Conservation (phyloP, 2,888 invertebrate genomes). For the Apodemia hepburni region DNA sequence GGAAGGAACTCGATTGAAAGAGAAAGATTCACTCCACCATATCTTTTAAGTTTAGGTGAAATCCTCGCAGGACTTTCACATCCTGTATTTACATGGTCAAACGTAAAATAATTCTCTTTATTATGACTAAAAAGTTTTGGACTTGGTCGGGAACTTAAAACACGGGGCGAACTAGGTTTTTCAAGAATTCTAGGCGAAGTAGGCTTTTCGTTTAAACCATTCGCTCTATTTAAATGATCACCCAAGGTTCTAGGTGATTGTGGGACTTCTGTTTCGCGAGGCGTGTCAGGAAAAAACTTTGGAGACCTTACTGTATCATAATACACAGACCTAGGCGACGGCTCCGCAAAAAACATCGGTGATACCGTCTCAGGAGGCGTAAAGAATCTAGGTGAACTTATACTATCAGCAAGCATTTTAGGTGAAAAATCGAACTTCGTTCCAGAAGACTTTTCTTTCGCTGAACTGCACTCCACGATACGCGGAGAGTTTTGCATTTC, state of each 20-base stretch:
- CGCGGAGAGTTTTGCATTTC: slow-evolving; percentile 71
- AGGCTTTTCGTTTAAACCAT: slow-evolving; percentile 58
- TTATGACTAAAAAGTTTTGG: slow-evolving; percentile 66
- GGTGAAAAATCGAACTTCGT: slow-evolving; percentile 72
- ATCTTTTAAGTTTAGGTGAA: slow-evolving; percentile 57
- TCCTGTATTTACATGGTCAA: slow-evolving; percentile 48
- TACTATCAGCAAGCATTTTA: slow-evolving; percentile 56
- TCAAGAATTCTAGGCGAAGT: slow-evolving; percentile 46
- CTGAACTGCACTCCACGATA: slow-evolving; percentile 60
- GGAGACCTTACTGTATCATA: slow-evolving; percentile 69
- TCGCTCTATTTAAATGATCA: slow-evolving; percentile 56
- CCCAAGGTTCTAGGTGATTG: slow-evolving; percentile 61
- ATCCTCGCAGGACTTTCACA: slow-evolving; percentile 46
- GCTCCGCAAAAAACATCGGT: slow-evolving; percentile 67
- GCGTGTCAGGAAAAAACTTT: slow-evolving; percentile 68
- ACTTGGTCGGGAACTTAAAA: slow-evolving; percentile 57
- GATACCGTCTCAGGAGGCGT: slow-evolving; percentile 68
- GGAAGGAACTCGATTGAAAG: slow-evolving; percentile 64
- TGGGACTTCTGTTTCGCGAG: slow-evolving; percentile 56
- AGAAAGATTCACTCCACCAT: slow-evolving; percentile 64
- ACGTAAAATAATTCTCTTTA: slow-evolving; percentile 72
- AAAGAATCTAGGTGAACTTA: slow-evolving; percentile 66
- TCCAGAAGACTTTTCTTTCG: slow-evolving; percentile 61
- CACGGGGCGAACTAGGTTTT: slow-evolving; percentile 34
- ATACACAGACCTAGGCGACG: slow-evolving; percentile 68